Conservation (phyloP, 2,888 invertebrate species). For the Drosophila fulvimacula region DNA sequence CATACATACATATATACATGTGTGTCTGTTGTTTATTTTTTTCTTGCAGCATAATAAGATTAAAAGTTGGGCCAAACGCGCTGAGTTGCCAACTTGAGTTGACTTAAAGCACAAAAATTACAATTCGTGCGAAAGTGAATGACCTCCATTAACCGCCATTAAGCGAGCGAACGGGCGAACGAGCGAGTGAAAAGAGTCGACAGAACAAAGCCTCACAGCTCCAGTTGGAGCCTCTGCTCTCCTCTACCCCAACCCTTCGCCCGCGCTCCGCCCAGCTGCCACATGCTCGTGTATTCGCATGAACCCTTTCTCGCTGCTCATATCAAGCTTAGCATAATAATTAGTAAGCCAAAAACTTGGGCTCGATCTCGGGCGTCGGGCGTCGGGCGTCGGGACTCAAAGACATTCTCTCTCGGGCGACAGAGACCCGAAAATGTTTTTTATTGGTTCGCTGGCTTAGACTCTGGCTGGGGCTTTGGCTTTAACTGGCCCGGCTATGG, state of each 20-base stretch:
- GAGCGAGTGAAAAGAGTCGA: constrained; percentile 10
- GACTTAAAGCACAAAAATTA: constrained; percentile 79
- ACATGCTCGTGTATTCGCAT: constrained; percentile 56
- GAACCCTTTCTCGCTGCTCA: constrained; percentile 55
- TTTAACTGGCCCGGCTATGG: background rate
- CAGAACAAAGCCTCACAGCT: constrained; percentile 40
- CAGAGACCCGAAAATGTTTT: constrained; percentile 42
- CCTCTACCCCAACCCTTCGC: background rate
- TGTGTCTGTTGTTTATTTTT: background rate
- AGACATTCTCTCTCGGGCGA: background rate
- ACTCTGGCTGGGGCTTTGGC: constrained; percentile 4
- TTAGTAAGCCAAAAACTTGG: constrained; percentile 74
- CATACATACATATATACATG: background rate
- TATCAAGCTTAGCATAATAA: constrained; percentile 75
- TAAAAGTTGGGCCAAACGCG: constrained; percentile 50
- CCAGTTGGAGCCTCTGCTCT: constrained; percentile 22
- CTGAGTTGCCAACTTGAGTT: constrained; percentile 65
- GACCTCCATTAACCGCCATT: constrained; percentile 85
- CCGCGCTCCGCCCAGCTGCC: too few species aligned
- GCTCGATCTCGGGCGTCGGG: constrained; percentile 31
- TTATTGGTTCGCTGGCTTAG: constrained; percentile 51
- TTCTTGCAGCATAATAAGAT: constrained; percentile 70
- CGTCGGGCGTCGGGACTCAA: background rate
- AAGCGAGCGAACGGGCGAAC: constrained; percentile 49
- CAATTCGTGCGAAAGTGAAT: constrained; percentile 85